phyloP scores from a whole-genome alignment of 2,113 vertebrate species.

The Tupaia chinensis region DNA sequence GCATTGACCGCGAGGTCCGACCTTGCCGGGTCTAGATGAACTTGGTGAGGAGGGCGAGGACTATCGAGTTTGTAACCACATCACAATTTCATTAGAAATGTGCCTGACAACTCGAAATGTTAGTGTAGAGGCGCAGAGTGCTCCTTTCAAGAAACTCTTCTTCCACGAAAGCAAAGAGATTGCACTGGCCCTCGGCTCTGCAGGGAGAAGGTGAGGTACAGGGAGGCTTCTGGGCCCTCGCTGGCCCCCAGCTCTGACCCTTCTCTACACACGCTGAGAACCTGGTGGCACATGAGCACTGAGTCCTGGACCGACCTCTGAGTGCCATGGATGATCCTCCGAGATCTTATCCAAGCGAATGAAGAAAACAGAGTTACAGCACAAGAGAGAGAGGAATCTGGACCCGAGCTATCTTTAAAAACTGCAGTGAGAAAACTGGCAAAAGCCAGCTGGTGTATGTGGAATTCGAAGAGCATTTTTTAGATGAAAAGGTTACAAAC shows the following conservation, averaged over 20 bases:
- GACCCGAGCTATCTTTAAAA: background rate
- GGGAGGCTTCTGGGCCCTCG: background rate
- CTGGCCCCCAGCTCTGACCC: background rate
- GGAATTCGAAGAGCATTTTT: constrained; percentile 13
- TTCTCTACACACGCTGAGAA: background rate
- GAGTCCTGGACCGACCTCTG: background rate
- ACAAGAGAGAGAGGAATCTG: background rate
- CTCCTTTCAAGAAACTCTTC: background rate
- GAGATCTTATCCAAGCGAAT: background rate
- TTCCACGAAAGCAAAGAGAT: background rate
- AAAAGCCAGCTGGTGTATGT: background rate
- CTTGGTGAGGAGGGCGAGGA: too few relatives aligned
- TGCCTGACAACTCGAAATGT: background rate
- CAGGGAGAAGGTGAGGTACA: background rate
- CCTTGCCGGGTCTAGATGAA: too few relatives aligned
- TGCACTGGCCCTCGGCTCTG: too few relatives aligned
- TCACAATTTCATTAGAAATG: background rate
- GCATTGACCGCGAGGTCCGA: too few relatives aligned
- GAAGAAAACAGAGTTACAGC: background rate
- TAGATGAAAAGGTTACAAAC: background rate
- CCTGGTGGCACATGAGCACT: background rate
- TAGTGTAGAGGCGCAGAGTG: background rate
- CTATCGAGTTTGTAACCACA: too few relatives aligned
- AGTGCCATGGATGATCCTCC: background rate
- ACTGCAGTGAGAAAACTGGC: background rate